Base-by-base conservation (phyloP, 2,888 invertebrate species). In the Meiosimyza decipiens region DNA sequence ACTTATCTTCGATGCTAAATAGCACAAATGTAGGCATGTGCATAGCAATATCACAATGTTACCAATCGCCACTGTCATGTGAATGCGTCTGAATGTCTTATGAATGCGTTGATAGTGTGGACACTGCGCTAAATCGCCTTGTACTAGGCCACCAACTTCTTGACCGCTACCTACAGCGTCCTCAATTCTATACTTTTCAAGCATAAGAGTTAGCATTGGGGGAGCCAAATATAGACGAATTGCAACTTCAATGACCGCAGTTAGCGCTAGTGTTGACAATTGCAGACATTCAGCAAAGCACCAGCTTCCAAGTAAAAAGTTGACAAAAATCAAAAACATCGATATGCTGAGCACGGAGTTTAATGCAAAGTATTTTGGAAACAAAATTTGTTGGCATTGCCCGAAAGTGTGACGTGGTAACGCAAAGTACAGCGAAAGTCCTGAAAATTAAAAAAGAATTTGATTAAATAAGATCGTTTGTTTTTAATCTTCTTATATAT, bases 371-470 rank as follows among this genome's bases (percentile, higher is more conserved):
- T 95, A 96, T 81, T 92, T 92, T 1, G 96, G 96, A 86, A 96
- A 96, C 73, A 96, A 88, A 55, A 94, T 91, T 75, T 94, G 92
- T 86, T 97, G 96, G 16, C 96, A 94, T 79, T 93, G 92, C 0
- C 95, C 96, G 86, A 97, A 96, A 77, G 92, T 92, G 81, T 95
- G 95, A 18, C 96, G 91, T 0, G 96, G 95, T 77, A 96, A 88
- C 9, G 92, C 91, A 88, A 96, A 95, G 88, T 94, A 96, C 71
- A 96, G 89, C 71, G 95, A 92, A 69, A 96, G 88, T 77, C 96
- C 96, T 95, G 89, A 0, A 87, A 87, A 28, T 68, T 75, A 54
- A 74, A 71, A 13, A 71, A 71, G 66, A 7, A 7, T 9, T 1
- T 7, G 0, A 40, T 40, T 40, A 7, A 40, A 40, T 40, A 40